phyloP scores from a whole-genome alignment of 2,113 vertebrate genomes.

The Podarcis raffonei region DNA sequence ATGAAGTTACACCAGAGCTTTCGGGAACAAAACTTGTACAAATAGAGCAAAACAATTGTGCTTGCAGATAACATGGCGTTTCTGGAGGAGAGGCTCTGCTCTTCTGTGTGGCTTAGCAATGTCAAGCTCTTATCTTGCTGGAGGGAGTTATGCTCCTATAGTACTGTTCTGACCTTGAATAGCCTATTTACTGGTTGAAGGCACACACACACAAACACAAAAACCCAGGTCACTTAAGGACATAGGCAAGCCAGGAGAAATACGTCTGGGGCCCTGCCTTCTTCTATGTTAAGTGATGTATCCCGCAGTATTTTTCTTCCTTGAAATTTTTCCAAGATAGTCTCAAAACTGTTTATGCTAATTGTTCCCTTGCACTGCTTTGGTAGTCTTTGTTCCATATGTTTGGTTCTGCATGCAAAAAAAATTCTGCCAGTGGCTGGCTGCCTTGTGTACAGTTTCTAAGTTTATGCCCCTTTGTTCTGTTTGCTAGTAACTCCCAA shows the following conservation, averaged over 20 bases:
- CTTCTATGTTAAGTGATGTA: constrained; percentile 70
- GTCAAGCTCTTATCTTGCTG: constrained; percentile 64
- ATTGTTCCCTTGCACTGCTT: constrained; percentile 77
- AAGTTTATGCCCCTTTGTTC: constrained; percentile 55
- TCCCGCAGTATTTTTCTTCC: constrained; percentile 69
- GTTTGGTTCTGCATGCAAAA: constrained; percentile 68
- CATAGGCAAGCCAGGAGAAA: constrained; percentile 64
- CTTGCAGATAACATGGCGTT: constrained; percentile 56
- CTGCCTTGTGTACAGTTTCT: constrained; percentile 59
- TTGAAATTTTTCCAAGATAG: constrained; percentile 76
- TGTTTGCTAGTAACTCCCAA: constrained; percentile 51
- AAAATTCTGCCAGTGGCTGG: constrained; percentile 56
- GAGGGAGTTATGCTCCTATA: constrained; percentile 57
- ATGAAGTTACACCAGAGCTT: constrained; percentile 18
- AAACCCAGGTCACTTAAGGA: constrained; percentile 76
- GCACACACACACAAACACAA: constrained; percentile 68
- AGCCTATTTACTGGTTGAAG: constrained; percentile 66
- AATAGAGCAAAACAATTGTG: constrained; percentile 65
- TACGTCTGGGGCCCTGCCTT: constrained; percentile 64
- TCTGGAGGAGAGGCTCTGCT: constrained; percentile 58
- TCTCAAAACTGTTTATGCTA: constrained; percentile 72
- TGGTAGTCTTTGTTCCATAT: constrained; percentile 77
- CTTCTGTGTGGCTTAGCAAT: constrained; percentile 61
- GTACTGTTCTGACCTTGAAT: constrained; percentile 60
- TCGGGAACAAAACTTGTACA: constrained; percentile 61